Conservation (phyloP, 2,113 vertebrate species). For the Taxidea taxus region DNA sequence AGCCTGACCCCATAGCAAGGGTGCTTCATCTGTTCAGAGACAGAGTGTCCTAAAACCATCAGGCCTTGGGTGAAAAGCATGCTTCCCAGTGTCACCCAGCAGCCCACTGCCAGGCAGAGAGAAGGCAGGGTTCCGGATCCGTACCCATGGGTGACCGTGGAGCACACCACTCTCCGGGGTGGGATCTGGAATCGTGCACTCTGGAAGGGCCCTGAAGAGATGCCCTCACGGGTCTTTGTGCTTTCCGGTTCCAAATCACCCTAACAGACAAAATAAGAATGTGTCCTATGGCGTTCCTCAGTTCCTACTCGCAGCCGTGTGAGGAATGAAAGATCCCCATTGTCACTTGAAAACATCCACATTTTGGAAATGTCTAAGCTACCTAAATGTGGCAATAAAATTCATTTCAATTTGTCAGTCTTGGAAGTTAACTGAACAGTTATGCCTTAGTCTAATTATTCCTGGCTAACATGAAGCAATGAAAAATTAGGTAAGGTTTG, state of each 20-base stretch:
- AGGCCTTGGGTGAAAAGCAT: background rate
- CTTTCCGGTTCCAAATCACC: constrained; percentile 8
- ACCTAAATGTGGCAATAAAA: constrained; percentile 16
- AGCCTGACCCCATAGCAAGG: background rate
- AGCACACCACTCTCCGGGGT: background rate
- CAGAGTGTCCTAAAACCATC: background rate
- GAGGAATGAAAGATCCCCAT: constrained; percentile 45
- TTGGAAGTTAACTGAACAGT: constrained; percentile 17
- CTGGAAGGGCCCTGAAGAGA: background rate
- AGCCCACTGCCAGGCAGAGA: background rate
- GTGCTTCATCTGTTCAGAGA: background rate
- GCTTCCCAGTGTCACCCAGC: background rate
- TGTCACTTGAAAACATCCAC: constrained; percentile 56
- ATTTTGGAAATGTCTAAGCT: constrained; percentile 52
- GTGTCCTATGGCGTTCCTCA: constrained; percentile 10
- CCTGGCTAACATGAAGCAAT: background rate
- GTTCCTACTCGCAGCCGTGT: background rate
- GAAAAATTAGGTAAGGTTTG: background rate
- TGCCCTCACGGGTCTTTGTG: background rate
- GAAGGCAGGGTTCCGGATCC: background rate
- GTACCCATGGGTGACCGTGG: rapidly evolving
- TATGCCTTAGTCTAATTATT: constrained; percentile 21
- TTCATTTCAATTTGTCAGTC: constrained; percentile 7
- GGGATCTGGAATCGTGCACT: background rate
- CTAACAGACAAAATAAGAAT: background rate